These are phyloP conservation scores for Callimorpha dominula DNA, from an alignment of 2,888 invertebrate species.

Conservation along the genomic window DNA sequence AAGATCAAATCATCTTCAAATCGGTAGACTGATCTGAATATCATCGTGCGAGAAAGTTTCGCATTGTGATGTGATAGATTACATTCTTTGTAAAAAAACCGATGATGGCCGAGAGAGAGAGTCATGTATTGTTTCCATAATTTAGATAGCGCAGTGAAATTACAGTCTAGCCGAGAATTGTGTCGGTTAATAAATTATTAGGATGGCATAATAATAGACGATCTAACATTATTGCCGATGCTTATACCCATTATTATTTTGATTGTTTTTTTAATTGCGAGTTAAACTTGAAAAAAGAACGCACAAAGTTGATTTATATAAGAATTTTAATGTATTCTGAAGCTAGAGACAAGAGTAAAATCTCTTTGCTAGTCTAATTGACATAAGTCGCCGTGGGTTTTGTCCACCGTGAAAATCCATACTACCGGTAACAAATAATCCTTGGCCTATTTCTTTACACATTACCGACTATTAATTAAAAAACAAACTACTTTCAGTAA, in stretches of 20 bases:
- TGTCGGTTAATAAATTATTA: conserved; percentile 32
- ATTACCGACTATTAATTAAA: too few relatives aligned
- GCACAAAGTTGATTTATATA: background rate
- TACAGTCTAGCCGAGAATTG: conserved; percentile 31
- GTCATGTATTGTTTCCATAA: conserved; percentile 47
- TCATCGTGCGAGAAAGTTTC: conserved; percentile 66
- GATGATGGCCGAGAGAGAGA: conserved; percentile 40
- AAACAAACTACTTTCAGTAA: background rate
- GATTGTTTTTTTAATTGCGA: background rate
- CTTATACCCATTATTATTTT: background rate
- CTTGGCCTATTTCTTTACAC: background rate
- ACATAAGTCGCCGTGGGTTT: background rate
- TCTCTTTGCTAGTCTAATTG: background rate
- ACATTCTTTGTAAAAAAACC: conserved; percentile 52
- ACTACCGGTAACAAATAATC: background rate
- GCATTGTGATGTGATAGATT: conserved; percentile 57
- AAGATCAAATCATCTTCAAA: conserved; percentile 51
- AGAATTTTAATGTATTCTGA: background rate
- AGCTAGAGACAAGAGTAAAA: background rate
- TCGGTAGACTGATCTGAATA: conserved; percentile 60
- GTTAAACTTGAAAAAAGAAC: too few relatives aligned
- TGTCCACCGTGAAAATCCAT: background rate
- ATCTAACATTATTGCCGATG: background rate
- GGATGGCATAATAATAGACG: conserved; percentile 16
- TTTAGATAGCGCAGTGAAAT: conserved; percentile 31